Conservation (phyloP, 2,888 invertebrate species). For the Dimorphilus gyrociliatus region DNA sequence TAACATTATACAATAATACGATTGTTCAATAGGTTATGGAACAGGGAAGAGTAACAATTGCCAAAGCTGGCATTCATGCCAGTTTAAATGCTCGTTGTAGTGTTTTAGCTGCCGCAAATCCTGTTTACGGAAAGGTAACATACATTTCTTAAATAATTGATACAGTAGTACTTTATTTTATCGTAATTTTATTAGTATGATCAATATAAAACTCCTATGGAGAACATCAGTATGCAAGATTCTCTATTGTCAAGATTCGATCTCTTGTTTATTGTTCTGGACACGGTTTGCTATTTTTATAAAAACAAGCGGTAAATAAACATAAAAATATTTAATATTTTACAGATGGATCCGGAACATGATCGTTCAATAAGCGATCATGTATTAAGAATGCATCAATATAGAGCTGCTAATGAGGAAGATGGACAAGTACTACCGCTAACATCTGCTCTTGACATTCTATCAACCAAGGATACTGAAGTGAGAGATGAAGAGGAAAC, state of each 20-base stretch:
- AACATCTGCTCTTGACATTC: conserved; percentile 60
- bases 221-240: conserved; percentile 87
- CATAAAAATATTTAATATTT: conserved; percentile 1
- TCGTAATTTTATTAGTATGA: conserved; percentile 59
- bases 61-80: conserved; percentile 94
- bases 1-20: not conserved
- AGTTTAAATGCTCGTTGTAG: conserved; percentile 91
- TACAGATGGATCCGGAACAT: conserved; percentile 53
- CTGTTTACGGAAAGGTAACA: conserved; percentile 77
- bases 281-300: conserved; percentile 46
- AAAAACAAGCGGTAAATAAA: not conserved
- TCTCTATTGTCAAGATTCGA: conserved; percentile 85
- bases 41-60: conserved; percentile 83
- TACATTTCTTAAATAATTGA: no score
- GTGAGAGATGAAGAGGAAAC: conserved; percentile 20
- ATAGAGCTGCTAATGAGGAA: conserved; percentile 75
- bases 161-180: not conserved
- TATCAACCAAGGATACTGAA: conserved; percentile 67
- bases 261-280: conserved; percentile 88
- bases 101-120: conserved; percentile 97
- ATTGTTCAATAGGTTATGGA: conserved; percentile 58
- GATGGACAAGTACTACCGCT: conserved; percentile 70
- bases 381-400: conserved; percentile 90
- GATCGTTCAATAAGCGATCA: conserved; percentile 88
- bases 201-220: conserved; percentile 98